Conservation (phyloP, 2,888 invertebrate species). For the Arrhopalites spinosus region DNA sequence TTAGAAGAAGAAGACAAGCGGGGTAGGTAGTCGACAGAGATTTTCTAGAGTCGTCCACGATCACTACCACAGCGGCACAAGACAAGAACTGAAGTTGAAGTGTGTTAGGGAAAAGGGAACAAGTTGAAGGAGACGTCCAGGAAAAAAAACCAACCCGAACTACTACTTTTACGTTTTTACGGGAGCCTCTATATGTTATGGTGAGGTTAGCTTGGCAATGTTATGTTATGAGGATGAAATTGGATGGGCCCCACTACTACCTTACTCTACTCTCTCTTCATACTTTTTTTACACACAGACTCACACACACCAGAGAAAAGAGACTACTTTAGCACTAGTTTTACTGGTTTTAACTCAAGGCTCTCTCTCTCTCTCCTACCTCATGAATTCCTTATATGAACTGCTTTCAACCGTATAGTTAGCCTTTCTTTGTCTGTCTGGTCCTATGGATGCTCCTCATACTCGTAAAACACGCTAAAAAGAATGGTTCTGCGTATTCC, state of each 20-base stretch:
- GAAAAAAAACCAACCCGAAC: neutral
- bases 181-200: neutral
- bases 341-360: neutral
- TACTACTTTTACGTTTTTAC: neutral
- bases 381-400: constrained; percentile 24
- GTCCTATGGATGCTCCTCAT: too few relatives aligned
- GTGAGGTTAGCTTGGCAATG: too few relatives aligned
- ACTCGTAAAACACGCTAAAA: too few relatives aligned
- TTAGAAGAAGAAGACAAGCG: neutral
- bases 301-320: neutral
- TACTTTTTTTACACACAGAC: too few relatives aligned
- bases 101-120: constrained; percentile 4
- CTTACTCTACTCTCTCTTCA: too few relatives aligned
- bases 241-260: neutral
- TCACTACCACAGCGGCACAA: constrained; percentile 22
- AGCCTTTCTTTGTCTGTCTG: neutral
- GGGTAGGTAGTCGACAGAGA: constrained; percentile 15
- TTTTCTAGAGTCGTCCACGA: constrained; percentile 12
- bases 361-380: neutral
- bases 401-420: constrained; percentile 5
- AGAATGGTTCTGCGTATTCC: too few relatives aligned
- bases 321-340: neutral
- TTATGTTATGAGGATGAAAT: too few relatives aligned
- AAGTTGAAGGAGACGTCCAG: constrained; percentile 4
- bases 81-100: constrained; percentile 24